Evolutionary conservation across 2,888 invertebrate genomes (phyloP).

Genomic region (Mechanitis mazaeus): DNA sequence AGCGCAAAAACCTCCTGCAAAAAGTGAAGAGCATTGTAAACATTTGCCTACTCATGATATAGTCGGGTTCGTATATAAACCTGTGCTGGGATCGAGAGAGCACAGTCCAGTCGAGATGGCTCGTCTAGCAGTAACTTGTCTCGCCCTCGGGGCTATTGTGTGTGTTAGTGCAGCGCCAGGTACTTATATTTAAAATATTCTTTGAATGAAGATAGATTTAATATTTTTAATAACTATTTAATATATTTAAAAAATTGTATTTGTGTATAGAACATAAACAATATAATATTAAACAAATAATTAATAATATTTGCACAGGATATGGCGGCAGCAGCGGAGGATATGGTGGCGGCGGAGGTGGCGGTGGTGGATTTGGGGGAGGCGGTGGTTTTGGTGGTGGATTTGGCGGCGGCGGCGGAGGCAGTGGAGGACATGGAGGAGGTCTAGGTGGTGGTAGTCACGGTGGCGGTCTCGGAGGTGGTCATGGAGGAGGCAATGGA

Average conservation of each 20-base stretch:
- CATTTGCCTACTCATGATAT: slow-evolving; percentile 50
- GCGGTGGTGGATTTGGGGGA: slow-evolving; percentile 28
- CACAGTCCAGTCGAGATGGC: slow-evolving; percentile 51
- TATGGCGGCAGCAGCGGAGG: slow-evolving; percentile 26
- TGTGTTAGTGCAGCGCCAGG: slow-evolving; percentile 58
- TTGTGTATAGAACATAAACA: background rate
- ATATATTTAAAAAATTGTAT: background rate
- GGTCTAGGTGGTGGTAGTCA: slow-evolving; percentile 23
- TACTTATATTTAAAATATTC: slow-evolving; percentile 28
- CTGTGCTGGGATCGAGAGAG: slow-evolving; percentile 20
- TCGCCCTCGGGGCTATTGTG: slow-evolving; percentile 55
- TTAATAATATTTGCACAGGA: slow-evolving; percentile 15
- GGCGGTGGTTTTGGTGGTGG: slow-evolving; percentile 39
- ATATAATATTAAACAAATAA: background rate
- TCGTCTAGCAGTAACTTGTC: slow-evolving; percentile 49
- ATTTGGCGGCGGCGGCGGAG: slow-evolving; percentile 31
- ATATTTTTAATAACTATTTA: too few species aligned
- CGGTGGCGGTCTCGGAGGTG: slow-evolving; percentile 15
- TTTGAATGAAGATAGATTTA: background rate
- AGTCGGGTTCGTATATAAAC: slow-evolving; percentile 53
- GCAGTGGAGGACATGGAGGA: slow-evolving; percentile 28
- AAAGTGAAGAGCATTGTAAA: slow-evolving; percentile 55
- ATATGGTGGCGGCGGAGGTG: slow-evolving; percentile 23
- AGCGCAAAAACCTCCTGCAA: slow-evolving; percentile 37
- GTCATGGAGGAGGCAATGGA: slow-evolving; percentile 15